Evolutionary conservation across 1,140 invertebrate species (phyloP).

Genomic region (Drosophila pseudoobscura): DNA sequence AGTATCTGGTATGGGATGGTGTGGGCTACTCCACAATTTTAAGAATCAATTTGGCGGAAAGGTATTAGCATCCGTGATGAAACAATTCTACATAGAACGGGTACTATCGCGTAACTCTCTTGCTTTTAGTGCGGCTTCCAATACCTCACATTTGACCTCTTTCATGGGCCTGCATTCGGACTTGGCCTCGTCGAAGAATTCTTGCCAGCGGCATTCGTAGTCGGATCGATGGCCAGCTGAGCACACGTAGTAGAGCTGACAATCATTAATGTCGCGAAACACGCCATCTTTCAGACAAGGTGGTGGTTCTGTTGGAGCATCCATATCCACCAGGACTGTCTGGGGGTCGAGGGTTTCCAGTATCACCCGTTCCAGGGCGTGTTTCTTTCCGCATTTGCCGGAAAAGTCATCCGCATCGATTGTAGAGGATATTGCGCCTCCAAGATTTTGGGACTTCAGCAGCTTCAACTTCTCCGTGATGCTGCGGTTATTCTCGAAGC

Average conservation of each 20-base stretch:
- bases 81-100: neutral
- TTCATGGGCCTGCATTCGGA: conserved; percentile 12
- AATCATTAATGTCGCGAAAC: conserved; percentile 36
- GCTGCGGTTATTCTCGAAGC: conserved; percentile 79
- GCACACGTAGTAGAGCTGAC: conserved; percentile 53
- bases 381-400: conserved; percentile 81
- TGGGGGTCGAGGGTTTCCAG: conserved; percentile 32
- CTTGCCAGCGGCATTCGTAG: conserved; percentile 37
- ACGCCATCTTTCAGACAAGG: conserved; percentile 45
- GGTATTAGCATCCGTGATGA: no score
- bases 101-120: conserved; percentile 21
- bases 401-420: conserved; percentile 85
- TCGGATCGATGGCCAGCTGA: conserved; percentile 19
- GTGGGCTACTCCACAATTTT: conserved; percentile 38
- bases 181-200: conserved; percentile 38
- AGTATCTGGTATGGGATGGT: neutral
- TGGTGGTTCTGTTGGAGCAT: conserved; percentile 1
- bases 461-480: conserved; percentile 76
- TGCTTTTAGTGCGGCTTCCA: conserved; percentile 47
- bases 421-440: conserved; percentile 86
- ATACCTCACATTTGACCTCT: conserved; percentile 34
- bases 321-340: neutral
- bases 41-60: conserved; percentile 14
- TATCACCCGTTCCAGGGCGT: conserved; percentile 81
- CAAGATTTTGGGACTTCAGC: conserved; percentile 76